phyloP scores from a whole-genome alignment of 2,113 vertebrate genomes.

The Podarcis muralis region DNA sequence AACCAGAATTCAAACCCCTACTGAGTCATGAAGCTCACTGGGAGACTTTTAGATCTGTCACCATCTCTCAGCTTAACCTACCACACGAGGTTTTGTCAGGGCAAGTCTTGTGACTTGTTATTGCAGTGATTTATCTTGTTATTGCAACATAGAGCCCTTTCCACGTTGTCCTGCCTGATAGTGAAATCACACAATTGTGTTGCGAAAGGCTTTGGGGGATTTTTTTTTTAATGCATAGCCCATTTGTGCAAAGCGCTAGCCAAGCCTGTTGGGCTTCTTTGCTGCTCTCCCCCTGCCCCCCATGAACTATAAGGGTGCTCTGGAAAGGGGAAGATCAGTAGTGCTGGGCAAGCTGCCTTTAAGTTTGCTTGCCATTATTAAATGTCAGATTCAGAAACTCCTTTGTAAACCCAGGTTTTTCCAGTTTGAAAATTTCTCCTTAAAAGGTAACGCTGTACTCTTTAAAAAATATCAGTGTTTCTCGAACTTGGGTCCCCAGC shows the following conservation, averaged over 20 bases:
- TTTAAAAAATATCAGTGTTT: neutral
- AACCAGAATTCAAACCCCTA: too few relatives aligned
- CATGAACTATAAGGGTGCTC: neutral
- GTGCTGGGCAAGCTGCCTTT: too few relatives aligned
- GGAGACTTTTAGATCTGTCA: too few relatives aligned
- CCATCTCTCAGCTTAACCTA: too few relatives aligned
- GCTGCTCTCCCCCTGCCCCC: neutral
- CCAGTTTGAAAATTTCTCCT: neutral
- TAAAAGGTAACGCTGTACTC: neutral
- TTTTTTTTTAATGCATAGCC: neutral
- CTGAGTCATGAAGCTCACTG: too few relatives aligned
- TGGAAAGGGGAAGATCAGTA: neutral
- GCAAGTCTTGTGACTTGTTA: neutral
- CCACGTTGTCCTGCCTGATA: neutral
- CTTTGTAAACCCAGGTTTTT: neutral
- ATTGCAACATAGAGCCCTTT: neutral
- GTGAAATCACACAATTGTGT: neutral
- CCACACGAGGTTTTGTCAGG: too few relatives aligned
- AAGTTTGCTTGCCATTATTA: too few relatives aligned
- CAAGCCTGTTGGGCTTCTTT: neutral
- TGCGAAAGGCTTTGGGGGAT: neutral
- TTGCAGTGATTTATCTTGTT: neutral
- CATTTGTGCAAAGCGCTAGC: neutral
- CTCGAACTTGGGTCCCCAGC: too few relatives aligned
- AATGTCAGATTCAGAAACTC: neutral